Evolutionary conservation across 2,888 invertebrate species (phyloP).

Genomic region (Hedychridium roseum): DNA sequence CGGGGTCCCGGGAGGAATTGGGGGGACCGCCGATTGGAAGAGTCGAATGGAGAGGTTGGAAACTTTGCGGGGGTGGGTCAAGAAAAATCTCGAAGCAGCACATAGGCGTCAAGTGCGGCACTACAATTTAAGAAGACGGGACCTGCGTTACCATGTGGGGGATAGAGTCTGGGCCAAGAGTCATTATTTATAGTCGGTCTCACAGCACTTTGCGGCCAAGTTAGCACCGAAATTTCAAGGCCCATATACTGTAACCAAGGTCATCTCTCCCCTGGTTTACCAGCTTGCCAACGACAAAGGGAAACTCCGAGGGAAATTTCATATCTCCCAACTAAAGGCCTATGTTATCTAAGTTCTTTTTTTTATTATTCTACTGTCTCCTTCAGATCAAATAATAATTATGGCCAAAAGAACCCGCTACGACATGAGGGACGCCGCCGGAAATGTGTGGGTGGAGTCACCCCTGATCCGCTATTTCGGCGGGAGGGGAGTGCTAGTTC

Average conservation of each 20-base stretch:
- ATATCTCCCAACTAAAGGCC: background rate
- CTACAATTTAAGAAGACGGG: background rate
- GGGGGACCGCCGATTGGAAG: no score
- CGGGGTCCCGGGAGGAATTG: no score
- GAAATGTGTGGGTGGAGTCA: no score
- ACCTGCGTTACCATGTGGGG: background rate
- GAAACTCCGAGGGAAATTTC: background rate
- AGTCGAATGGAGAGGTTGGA: no score
- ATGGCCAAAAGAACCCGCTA: no score
- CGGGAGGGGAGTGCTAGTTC: no score
- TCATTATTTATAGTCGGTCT: background rate
- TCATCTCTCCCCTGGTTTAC: slow-evolving; percentile 3
- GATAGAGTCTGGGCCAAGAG: background rate
- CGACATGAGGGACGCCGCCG: no score
- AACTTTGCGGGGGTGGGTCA: no score
- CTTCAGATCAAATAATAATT: background rate
- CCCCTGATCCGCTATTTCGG: no score
- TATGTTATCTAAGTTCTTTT: background rate
- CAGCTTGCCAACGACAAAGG: background rate
- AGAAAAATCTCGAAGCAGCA: no score
- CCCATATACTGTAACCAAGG: background rate
- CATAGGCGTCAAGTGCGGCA: background rate
- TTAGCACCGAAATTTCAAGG: slow-evolving; percentile 3
- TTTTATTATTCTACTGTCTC: background rate
- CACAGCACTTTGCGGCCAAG: background rate